These are phyloP conservation scores for Danaus chrysippus DNA, from an alignment of 2,888 invertebrate genomes.

Conservation along the genomic window DNA sequence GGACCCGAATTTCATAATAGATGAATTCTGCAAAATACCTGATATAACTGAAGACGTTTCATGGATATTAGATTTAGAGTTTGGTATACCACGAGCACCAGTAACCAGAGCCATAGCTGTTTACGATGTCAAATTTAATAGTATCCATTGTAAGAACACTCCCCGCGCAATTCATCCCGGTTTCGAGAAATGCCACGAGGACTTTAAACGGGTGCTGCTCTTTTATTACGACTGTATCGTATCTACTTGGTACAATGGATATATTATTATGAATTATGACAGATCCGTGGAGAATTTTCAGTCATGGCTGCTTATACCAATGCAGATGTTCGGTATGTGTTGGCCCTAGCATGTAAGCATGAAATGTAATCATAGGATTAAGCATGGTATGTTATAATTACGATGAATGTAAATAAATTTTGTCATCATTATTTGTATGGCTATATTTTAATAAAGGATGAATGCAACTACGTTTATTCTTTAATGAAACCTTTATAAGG, in stretches of 20 bases:
- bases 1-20: conserved; percentile 59
- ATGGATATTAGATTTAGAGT: conserved; percentile 63
- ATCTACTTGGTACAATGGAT: conserved; percentile 58
- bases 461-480: conserved; percentile 13
- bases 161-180: conserved; percentile 57
- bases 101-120: conserved; percentile 48
- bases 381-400: conserved; percentile 20
- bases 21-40: conserved; percentile 52
- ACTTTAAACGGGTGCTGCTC: conserved; percentile 48
- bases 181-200: conserved; percentile 51
- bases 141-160: conserved; percentile 53
- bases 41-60: conserved; percentile 41
- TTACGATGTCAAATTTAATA: conserved; percentile 54
- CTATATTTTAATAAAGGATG: conserved; percentile 14
- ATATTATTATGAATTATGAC: conserved; percentile 44
- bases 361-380: conserved; percentile 7
- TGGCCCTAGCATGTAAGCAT: conserved; percentile 47
- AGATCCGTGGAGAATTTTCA: conserved; percentile 59
- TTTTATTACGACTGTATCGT: conserved; percentile 59
- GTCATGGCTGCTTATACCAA: conserved; percentile 51
- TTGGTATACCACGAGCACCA: conserved; percentile 49
- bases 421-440: conserved; percentile 17
- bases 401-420: conserved; percentile 25
- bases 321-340: conserved; percentile 59
- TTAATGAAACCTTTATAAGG: not conserved